Evolutionary conservation across 1,140 invertebrate species (phyloP).

Genomic region (Anoplophora glabripennis): DNA sequence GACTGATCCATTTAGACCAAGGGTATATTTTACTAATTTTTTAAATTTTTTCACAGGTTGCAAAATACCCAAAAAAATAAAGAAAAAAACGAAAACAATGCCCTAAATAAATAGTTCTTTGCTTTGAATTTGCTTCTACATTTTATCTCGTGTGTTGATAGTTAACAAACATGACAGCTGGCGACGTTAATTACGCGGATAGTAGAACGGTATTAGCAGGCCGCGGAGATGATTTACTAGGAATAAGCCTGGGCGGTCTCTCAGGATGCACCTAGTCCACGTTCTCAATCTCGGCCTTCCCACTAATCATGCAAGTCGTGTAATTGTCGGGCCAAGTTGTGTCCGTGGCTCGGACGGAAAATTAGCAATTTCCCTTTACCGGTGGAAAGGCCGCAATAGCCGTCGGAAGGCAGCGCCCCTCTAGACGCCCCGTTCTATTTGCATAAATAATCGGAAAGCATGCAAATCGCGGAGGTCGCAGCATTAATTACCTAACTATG

Average conservation of each 20-base stretch:
- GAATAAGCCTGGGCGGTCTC: neutral
- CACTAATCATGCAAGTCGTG: constrained; percentile 28
- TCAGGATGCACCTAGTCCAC: neutral
- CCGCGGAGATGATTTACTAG: neutral
- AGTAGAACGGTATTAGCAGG: neutral
- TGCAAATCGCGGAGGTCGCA: constrained; percentile 42
- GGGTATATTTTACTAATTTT: no score
- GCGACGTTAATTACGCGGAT: neutral
- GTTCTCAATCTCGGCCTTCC: constrained; percentile 7
- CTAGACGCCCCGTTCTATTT: constrained; percentile 37
- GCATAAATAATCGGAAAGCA: constrained; percentile 46
- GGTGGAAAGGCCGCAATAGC: constrained; percentile 18
- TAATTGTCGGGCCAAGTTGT: constrained; percentile 18
- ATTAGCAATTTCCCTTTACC: constrained; percentile 44
- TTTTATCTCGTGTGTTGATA: neutral
- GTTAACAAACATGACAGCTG: neutral
- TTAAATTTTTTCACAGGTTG: no score
- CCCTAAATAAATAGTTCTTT: no score
- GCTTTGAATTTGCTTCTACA: no score
- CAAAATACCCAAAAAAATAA: no score
- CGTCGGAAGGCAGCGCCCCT: constrained; percentile 17
- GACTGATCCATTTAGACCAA: no score
- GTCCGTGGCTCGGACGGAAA: constrained; percentile 35
- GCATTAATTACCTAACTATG: constrained; percentile 42
- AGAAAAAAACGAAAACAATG: no score